These are phyloP conservation scores for Zeugodacus cucurbitae DNA, from an alignment of 1,140 invertebrate genomes.

Conservation along the genomic window DNA sequence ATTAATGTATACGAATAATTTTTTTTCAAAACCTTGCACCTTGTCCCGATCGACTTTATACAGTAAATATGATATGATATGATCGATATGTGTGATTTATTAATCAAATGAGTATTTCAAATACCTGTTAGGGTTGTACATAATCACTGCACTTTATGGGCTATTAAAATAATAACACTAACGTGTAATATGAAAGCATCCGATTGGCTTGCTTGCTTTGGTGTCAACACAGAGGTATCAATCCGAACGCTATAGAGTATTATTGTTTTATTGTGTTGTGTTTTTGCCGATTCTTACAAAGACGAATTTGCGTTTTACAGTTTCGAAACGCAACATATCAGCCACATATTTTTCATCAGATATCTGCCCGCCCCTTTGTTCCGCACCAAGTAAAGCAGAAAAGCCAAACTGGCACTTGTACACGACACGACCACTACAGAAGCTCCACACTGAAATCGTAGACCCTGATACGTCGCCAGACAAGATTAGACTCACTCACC, in stretches of 20 bases:
- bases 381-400: slow-evolving; percentile 24
- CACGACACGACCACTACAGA: slow-evolving; percentile 31
- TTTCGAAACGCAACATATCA: slow-evolving; percentile 11
- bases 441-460: slow-evolving; percentile 6
- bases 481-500: slow-evolving; percentile 16
- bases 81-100: too few species aligned
- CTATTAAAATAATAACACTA: background rate
- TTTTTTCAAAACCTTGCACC: too few species aligned
- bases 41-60: too few species aligned
- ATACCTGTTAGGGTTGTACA: too few species aligned
- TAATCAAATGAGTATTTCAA: too few species aligned
- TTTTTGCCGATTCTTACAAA: background rate
- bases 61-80: too few species aligned
- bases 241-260: too few species aligned
- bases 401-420: slow-evolving; percentile 26
- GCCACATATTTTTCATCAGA: slow-evolving; percentile 33
- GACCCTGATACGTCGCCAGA: slow-evolving; percentile 6
- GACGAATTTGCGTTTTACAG: slow-evolving; percentile 19
- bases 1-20: too few species aligned
- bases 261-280: background rate
- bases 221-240: background rate
- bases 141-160: too few species aligned
- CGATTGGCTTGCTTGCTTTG: background rate
- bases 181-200: background rate
- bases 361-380: slow-evolving; percentile 2